Conservation (phyloP, 2,888 invertebrate genomes). For the Nomada ruficornis region DNA sequence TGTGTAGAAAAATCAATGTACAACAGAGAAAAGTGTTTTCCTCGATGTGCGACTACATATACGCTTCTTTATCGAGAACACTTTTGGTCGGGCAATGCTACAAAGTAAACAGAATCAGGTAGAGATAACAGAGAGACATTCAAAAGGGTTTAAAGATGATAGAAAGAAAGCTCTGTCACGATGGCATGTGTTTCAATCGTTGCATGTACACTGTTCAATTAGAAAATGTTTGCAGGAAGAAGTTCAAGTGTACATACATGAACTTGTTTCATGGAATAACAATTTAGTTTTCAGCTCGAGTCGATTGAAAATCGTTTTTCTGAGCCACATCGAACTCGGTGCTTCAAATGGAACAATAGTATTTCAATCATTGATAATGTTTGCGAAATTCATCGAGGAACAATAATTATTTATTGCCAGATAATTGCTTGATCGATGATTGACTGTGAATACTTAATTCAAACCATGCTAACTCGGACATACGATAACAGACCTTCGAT, state of each 20-base stretch:
- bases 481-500: not conserved
- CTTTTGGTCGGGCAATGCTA: not conserved
- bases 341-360: not conserved
- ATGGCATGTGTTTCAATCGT: not conserved
- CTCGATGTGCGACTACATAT: not conserved
- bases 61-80: not conserved
- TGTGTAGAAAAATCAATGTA: conserved; percentile 40
- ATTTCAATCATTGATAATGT: too few relatives aligned
- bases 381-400: too few relatives aligned
- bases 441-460: not conserved
- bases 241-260: not conserved
- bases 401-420: too few relatives aligned
- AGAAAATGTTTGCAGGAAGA: not conserved
- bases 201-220: not conserved
- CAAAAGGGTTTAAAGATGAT: too few relatives aligned
- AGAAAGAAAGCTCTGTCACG: not conserved
- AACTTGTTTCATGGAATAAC: too few relatives aligned
- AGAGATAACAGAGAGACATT: not conserved
- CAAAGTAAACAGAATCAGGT: not conserved
- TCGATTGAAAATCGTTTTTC: not conserved
- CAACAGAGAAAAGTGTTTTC: not conserved
- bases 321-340: not conserved
- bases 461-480: not conserved
- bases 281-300: not conserved
- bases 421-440: too few relatives aligned